Conservation (phyloP, 2,888 invertebrate genomes). For the Rhagonycha fulva region DNA sequence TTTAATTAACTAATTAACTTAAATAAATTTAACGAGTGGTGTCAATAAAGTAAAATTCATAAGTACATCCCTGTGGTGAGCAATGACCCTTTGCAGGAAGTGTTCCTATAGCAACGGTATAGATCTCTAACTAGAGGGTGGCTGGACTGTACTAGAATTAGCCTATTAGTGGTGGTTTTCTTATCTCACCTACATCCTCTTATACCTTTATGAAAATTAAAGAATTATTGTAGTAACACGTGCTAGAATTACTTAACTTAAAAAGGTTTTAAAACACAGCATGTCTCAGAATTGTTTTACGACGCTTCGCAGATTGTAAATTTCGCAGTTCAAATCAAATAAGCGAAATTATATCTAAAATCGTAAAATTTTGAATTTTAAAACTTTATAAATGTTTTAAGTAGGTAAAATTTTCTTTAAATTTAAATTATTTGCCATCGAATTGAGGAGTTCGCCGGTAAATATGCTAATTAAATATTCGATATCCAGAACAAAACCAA, state of each 20-base stretch:
- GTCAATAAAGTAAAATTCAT: constrained; percentile 13
- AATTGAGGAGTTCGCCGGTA: not conserved
- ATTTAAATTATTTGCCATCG: not conserved
- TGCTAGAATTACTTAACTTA: not conserved
- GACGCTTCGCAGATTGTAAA: not conserved
- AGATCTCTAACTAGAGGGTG: constrained; percentile 40
- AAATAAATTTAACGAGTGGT: not conserved
- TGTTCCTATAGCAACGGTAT: constrained; percentile 45
- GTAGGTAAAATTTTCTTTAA: not conserved
- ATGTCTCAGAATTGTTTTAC: not conserved
- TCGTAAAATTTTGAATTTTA: not conserved
- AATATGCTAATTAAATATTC: not conserved
- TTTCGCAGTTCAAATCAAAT: not conserved
- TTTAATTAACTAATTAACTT: not conserved
- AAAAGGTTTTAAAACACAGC: not conserved
- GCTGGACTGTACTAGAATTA: constrained; percentile 43
- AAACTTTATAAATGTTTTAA: not conserved
- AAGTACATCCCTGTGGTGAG: constrained; percentile 40
- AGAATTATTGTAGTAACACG: constrained; percentile 14
- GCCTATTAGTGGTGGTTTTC: constrained; percentile 45
- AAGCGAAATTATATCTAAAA: not conserved
- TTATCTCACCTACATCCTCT: constrained; percentile 40
- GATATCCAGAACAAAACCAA: not conserved
- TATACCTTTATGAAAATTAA: constrained; percentile 23
- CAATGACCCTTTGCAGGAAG: constrained; percentile 46